These are phyloP conservation scores for Craseonycteris thonglongyai DNA, from an alignment of 2,113 vertebrate species.

Conservation along the genomic window DNA sequence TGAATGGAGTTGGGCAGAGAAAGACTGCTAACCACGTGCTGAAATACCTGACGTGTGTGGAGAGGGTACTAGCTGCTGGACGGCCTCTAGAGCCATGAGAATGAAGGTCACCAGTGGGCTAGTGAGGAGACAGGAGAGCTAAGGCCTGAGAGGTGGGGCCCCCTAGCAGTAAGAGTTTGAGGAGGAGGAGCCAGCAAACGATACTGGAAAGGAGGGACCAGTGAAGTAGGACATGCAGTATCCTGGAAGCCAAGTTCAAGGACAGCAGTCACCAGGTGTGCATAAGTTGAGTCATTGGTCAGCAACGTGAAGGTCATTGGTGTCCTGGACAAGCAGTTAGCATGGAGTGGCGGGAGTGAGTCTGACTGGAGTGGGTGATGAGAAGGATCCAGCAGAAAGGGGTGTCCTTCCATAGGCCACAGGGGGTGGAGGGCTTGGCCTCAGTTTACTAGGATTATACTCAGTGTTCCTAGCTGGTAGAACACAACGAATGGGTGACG, in stretches of 20 bases:
- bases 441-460: too few relatives aligned
- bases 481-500: too few relatives aligned
- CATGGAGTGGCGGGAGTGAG: not conserved
- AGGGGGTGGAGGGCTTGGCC: not conserved
- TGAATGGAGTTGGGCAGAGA: not conserved
- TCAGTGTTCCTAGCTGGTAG: too few relatives aligned
- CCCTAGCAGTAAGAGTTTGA: not conserved
- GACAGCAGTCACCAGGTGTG: not conserved
- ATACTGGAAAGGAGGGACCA: not conserved
- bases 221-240: not conserved
- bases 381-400: not conserved
- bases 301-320: not conserved
- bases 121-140: not conserved
- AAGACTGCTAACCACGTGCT: not conserved
- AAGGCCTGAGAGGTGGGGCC: not conserved
- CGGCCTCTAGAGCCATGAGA: not conserved
- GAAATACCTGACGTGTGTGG: not conserved
- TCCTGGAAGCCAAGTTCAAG: not conserved
- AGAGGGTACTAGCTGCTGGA: not conserved
- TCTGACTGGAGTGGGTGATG: not conserved
- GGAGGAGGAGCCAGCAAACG: not conserved
- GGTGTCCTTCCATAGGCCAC: not conserved
- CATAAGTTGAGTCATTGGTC: not conserved
- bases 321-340: not conserved
- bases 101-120: not conserved